These are phyloP conservation scores for Sebastes iracundus DNA, from an alignment of 2,797 vertebrate genomes.

Conservation along the genomic window DNA sequence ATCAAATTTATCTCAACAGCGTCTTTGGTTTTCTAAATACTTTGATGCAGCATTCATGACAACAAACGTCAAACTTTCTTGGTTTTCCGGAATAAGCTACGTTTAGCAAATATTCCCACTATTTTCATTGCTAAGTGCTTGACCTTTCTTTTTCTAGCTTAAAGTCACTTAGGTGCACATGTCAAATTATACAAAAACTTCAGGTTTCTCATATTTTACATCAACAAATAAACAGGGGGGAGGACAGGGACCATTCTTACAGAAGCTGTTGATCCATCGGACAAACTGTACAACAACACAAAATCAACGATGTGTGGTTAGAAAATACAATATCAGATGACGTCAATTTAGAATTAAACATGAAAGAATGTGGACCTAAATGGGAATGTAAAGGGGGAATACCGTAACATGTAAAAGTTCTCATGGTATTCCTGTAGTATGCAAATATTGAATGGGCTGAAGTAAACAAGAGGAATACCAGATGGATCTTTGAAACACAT, in stretches of 20 bases:
- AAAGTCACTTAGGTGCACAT: slow-evolving; percentile 61
- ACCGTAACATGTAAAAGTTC: slow-evolving; percentile 7
- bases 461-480: slow-evolving; percentile 9
- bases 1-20: slow-evolving; percentile 50
- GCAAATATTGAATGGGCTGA: slow-evolving; percentile 19
- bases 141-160: slow-evolving; percentile 40
- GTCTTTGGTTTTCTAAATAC: slow-evolving; percentile 65
- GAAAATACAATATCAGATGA: slow-evolving; percentile 37
- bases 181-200: slow-evolving; percentile 72
- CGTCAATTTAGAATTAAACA: slow-evolving; percentile 28
- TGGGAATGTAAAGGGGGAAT: slow-evolving; percentile 59
- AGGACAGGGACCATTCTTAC: slow-evolving; percentile 31
- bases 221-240: slow-evolving; percentile 56
- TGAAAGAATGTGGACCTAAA: slow-evolving; percentile 23
- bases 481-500: slow-evolving; percentile 16
- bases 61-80: slow-evolving; percentile 45
- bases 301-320: slow-evolving; percentile 36
- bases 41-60: slow-evolving; percentile 46
- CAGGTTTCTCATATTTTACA: slow-evolving; percentile 68
- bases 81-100: slow-evolving; percentile 41
- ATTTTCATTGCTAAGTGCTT: slow-evolving; percentile 56
- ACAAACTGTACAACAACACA: slow-evolving; percentile 75
- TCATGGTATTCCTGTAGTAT: slow-evolving; percentile 1
- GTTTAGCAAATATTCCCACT: slow-evolving; percentile 55
- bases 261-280: slow-evolving; percentile 31